Conservation (phyloP, 2,797 vertebrate species). For the Enteromius trimaculatus region DNA sequence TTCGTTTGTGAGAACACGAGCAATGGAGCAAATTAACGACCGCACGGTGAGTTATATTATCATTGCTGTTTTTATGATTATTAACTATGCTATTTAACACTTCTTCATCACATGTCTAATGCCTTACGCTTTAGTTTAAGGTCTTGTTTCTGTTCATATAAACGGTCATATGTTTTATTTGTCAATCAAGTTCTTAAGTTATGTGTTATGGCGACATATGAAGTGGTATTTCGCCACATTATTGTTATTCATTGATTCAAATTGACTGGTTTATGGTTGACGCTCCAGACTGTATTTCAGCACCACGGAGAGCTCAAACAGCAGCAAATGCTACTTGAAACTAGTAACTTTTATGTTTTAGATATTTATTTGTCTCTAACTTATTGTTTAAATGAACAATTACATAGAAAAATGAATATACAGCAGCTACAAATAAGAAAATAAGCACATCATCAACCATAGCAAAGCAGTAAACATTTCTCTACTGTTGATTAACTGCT, state of each 20-base stretch:
- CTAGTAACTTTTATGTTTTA: constrained; percentile 28
- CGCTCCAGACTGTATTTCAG: constrained; percentile 67
- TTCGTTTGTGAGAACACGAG: constrained; percentile 26
- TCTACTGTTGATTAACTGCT: neutral
- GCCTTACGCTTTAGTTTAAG: neutral
- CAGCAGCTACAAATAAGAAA: neutral
- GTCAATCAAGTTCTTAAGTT: neutral
- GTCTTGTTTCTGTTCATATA: neutral
- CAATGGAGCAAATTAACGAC: constrained; percentile 4
- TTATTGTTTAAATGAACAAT: neutral
- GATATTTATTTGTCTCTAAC: neutral
- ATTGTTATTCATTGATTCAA: neutral
- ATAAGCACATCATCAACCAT: neutral
- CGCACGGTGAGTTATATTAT: constrained; percentile 42
- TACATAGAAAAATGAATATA: neutral
- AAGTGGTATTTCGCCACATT: neutral
- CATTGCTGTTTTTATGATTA: neutral
- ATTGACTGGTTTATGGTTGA: neutral
- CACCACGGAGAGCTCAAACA: constrained; percentile 78
- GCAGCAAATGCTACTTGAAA: neutral
- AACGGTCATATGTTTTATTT: constrained; percentile 2
- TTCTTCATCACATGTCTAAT: neutral
- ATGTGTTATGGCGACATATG: neutral
- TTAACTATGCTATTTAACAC: neutral
- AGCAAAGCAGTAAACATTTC: neutral